Evolutionary conservation across 2,113 vertebrate genomes (phyloP), one percentile per base, ranked within the genome.

Genomic region (Bothrops jararaca): DNA sequence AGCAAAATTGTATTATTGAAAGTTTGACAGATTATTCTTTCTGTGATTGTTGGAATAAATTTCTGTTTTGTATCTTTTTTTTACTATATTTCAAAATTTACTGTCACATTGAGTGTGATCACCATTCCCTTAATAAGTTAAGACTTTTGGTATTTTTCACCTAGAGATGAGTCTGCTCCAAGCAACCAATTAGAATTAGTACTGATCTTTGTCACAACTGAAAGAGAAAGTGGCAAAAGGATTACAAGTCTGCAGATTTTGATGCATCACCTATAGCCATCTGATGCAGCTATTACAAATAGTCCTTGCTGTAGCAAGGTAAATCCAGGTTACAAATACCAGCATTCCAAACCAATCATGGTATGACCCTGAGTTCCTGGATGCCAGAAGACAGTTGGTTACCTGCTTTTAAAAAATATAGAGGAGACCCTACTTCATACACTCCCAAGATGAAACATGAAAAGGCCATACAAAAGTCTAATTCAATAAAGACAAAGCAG

Each of bases 1-100:
- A 53, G 54, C 96, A 88, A 94, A 95, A 94, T 0, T 64, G 9
- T 90, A 50, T 7, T 3, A 24, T 13, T 90, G 45, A 86, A 60
- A 6, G 23, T 34, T 60, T 58, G 42, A 48, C 2, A 11, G 3
- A 22, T 26, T 39, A 8, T 8, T 89, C 10, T 58, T 86, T 80
- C 18, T 80, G 34, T 80, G 34, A 39, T 39, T 9, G 34, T 39
- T 80, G 34, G 34, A 80, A 80, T 34, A 80, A 42, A 80, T 42
- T 80, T 80, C 34, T 80, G 34, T 22, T 39, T 80, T 42, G 15
- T 80, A 80, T 80, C 34, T 34, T 20, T 80, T 45, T 80, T 80
- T 80, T 42, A 80, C 74, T 10, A 42, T 42, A 80, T 15, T 39
- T 80, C 6, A 9, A 80, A 42, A 9, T 22, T 80, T 80, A 80